These are phyloP conservation scores for Lypha dubia DNA, from an alignment of 2,888 invertebrate species.

Conservation along the genomic window DNA sequence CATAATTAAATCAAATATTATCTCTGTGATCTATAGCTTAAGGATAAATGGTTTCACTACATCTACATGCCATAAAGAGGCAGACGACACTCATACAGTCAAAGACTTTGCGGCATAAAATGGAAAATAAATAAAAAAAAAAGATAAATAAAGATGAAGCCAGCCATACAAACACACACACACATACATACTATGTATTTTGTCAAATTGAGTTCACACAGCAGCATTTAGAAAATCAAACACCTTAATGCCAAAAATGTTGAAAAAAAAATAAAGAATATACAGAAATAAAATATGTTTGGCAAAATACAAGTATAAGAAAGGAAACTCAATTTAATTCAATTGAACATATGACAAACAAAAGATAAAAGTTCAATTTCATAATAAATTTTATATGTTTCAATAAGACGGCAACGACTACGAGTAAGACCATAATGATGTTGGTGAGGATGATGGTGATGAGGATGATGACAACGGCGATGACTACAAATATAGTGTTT, in stretches of 20 bases:
- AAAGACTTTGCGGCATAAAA: constrained; percentile 15
- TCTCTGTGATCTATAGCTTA: constrained; percentile 59
- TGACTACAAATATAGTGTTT: constrained; percentile 24
- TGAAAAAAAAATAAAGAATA: not conserved
- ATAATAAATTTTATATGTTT: constrained; percentile 71
- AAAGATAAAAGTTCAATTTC: constrained; percentile 70
- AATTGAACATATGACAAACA: constrained; percentile 66
- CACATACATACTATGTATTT: constrained; percentile 6
- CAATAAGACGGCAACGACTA: constrained; percentile 48
- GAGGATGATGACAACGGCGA: constrained; percentile 34
- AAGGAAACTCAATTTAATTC: constrained; percentile 59
- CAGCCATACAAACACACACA: too few species aligned
- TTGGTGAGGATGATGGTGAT: constrained; percentile 17
- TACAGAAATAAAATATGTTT: not conserved
- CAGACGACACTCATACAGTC: not conserved
- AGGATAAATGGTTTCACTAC: constrained; percentile 23
- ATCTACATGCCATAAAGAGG: not conserved
- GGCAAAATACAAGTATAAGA: constrained; percentile 29
- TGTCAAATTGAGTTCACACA: constrained; percentile 67
- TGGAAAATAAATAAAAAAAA: constrained; percentile 47
- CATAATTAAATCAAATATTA: constrained; percentile 71
- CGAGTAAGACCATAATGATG: constrained; percentile 9
- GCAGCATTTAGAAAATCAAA: constrained; percentile 65
- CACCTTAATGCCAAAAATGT: constrained; percentile 59
- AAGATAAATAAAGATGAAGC: too few species aligned